These are phyloP conservation scores for Helostoma temminkii DNA, from an alignment of 2,797 vertebrate species.

Conservation along the genomic window DNA sequence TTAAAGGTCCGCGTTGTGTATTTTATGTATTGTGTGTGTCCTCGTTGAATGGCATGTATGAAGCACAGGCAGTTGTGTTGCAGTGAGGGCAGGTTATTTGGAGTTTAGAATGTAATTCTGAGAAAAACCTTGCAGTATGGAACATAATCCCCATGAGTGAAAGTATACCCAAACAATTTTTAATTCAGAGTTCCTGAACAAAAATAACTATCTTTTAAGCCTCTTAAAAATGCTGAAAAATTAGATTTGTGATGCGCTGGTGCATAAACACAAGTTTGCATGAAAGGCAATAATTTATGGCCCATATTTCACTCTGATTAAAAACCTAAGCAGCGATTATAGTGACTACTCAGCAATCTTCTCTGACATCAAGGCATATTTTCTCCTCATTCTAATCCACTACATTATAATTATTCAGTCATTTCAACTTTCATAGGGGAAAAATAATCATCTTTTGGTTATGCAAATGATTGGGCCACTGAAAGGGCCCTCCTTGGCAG, in stretches of 20 bases:
- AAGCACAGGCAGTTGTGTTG: constrained; percentile 47
- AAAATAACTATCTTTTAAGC: constrained; percentile 87
- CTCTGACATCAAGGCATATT: constrained; percentile 85
- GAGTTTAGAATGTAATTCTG: constrained; percentile 74
- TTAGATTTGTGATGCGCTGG: constrained; percentile 82
- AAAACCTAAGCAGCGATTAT: constrained; percentile 88
- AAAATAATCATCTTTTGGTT: constrained; percentile 85
- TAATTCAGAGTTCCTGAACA: constrained; percentile 82
- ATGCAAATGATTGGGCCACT: constrained; percentile 82
- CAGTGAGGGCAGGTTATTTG: constrained; percentile 67
- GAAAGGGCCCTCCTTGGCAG: constrained; percentile 80
- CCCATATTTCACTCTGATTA: constrained; percentile 87
- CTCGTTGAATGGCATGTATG: constrained; percentile 44
- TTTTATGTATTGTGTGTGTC: constrained; percentile 44
- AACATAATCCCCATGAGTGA: constrained; percentile 81
- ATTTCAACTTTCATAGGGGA: constrained; percentile 81
- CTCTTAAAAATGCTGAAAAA: constrained; percentile 86
- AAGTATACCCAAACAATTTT: constrained; percentile 80
- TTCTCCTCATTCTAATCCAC: constrained; percentile 85
- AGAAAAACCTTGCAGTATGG: constrained; percentile 74
- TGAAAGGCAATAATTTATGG: constrained; percentile 88
- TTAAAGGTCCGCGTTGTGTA: constrained; percentile 52
- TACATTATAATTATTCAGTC: constrained; percentile 88
- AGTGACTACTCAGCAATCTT: constrained; percentile 86
- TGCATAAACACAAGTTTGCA: constrained; percentile 86